Evolutionary conservation across 1,140 invertebrate species (phyloP), one percentile per base, ranked within the genome.

Genomic region (Sitophilus oryzae): DNA sequence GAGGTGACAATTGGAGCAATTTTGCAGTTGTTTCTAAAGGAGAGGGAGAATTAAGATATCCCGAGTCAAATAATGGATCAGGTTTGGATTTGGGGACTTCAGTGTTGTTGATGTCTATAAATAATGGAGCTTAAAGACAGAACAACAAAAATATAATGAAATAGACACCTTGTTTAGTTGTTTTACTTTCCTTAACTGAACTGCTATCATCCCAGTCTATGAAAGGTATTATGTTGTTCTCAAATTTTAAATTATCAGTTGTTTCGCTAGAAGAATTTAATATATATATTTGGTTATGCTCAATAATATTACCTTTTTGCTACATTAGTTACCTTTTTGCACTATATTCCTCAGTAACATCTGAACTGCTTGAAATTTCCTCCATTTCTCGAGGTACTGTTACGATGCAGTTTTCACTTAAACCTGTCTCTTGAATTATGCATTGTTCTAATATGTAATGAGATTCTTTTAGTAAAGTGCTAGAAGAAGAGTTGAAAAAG

Each of bases 21-120:
- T 23, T 23, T 10, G 8, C 19, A 19, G 21, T 37, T 1, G 35
- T 20, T 22, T 57, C 55, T 20, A 51, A 68, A 6, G 62, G 68
- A 2, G 73, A 74, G 18, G 68, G 65, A 0, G 76, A 74, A 52
- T 77, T 76, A 21, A 75, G 75, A 59, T 77, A 78, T 5, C 76
- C 77, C 35, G 77, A 77, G 61, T 79, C 77, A 43, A 71, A 71
- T 37, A 64, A 41, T 8, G 64, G 52, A 40, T 63, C 60, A 22
- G 55, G 56, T 3, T 48, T 36, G 1, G 50, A 18, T 45, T 52
- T 43, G 11, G 25, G 11, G 11, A 5, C n/a, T n/a, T n/a, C n/a
- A n/a, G n/a, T n/a, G n/a, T n/a, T n/a, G n/a, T n/a, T n/a, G n/a
- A n/a, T n/a, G n/a, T n/a, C n/a, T n/a, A n/a, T n/a, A n/a, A n/a